A percentile compares a stretch with the other conserved stretches of the same genome.
Conservation (phyloP, 53 echinoderm and acorn worm genomes). For the Luidia sarsii region DNA sequence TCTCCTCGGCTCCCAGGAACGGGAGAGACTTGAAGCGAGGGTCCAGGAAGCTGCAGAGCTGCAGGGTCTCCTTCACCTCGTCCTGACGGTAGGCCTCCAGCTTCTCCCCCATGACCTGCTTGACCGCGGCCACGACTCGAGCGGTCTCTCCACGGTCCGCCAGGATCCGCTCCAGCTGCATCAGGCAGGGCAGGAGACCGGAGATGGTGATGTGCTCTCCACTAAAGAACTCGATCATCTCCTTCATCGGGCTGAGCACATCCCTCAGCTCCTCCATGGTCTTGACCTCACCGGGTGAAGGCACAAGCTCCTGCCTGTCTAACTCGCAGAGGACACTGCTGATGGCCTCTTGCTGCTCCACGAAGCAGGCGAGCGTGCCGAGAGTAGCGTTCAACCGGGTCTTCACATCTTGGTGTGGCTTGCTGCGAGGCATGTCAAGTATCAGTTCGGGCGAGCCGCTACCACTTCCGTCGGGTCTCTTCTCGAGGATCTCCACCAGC, state of each 20-base stretch:
- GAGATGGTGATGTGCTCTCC: slow-evolving; percentile 1
- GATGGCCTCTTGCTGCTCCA: slow-evolving; percentile 13
- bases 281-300: neutral
- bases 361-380: neutral
- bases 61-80: neutral
- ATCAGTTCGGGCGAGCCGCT: neutral
- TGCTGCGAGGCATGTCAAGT: neutral
- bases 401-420: neutral
- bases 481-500: neutral
- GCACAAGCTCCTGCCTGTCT: slow-evolving; percentile 2
- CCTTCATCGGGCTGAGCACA: neutral
- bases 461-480: neutral
- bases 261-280: neutral
- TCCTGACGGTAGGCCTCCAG: neutral
- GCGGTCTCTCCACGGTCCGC: neutral
- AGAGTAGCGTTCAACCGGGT: neutral
- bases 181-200: neutral
- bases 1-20: neutral
- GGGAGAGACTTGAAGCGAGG: slow-evolving; percentile 2
- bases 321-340: neutral
- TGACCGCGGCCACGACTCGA: neutral
- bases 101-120: slow-evolving; percentile 10
- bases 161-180: neutral
- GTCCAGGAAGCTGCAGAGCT: slow-evolving; percentile 8
- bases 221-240: slow-evolving; percentile 2